Evolutionary conservation across 2,888 invertebrate genomes (phyloP).

Genomic region (Lobophora halterata): DNA sequence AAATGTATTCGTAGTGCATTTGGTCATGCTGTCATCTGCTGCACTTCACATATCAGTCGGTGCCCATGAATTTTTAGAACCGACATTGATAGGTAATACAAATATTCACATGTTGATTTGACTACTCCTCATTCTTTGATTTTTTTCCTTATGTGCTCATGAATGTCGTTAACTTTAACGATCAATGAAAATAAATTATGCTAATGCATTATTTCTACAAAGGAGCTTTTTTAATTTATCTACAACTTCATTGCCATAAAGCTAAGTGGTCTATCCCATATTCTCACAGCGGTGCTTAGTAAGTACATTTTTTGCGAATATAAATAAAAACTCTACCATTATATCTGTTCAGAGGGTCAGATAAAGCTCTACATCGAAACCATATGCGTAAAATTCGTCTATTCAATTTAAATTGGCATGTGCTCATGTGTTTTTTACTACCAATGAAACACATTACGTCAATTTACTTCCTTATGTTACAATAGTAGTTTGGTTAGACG

Average conservation of each 20-base stretch:
- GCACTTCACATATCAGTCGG: constrained; percentile 34
- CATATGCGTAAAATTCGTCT: constrained; percentile 47
- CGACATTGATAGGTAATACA: not conserved
- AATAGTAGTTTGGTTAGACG: constrained; percentile 2
- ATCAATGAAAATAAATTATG: not conserved
- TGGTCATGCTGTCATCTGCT: constrained; percentile 59
- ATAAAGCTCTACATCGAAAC: constrained; percentile 43
- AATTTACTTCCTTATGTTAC: constrained; percentile 17
- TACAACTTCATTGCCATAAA: constrained; percentile 24
- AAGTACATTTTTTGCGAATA: constrained; percentile 30
- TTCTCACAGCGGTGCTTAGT: constrained; percentile 16
- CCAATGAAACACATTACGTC: constrained; percentile 33
- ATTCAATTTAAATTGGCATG: constrained; percentile 50
- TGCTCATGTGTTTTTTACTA: constrained; percentile 44
- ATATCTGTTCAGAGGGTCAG: constrained; percentile 39
- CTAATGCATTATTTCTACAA: not conserved
- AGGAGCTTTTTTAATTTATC: constrained; percentile 24
- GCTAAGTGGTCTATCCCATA: constrained; percentile 25
- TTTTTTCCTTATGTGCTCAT: too few species aligned
- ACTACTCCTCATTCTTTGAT: too few species aligned
- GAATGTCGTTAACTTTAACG: too few species aligned
- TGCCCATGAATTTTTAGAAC: constrained; percentile 1
- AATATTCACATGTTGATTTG: too few species aligned
- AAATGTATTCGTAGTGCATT: constrained; percentile 51
- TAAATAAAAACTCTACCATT: constrained; percentile 34